Percentiles rank a stretch among this genome's conserved stretches.
Evolutionary conservation across 2,113 vertebrate genomes (phyloP).

Genomic region (Phaetusa simplex): DNA sequence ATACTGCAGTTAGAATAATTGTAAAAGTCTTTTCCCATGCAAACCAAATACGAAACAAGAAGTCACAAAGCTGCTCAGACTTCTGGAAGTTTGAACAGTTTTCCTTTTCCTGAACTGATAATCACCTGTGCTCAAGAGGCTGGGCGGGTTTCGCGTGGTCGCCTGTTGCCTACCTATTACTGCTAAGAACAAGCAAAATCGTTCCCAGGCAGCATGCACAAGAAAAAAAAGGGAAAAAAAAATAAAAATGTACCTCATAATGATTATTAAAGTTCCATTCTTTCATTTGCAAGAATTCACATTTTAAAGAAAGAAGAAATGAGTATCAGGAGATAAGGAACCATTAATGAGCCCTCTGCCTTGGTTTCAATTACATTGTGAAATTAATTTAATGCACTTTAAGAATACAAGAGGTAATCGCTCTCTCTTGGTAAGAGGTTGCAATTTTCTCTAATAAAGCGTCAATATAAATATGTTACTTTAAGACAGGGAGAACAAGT

Average conservation of each 20-base stretch:
- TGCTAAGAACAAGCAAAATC: conserved; percentile 93
- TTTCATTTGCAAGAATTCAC: conserved; percentile 72
- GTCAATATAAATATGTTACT: conserved; percentile 50
- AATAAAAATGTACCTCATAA: conserved; percentile 69
- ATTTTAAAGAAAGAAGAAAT: conserved; percentile 53
- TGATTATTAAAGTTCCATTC: conserved; percentile 64
- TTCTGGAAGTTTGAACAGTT: not conserved
- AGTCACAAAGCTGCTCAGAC: not conserved
- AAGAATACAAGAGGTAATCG: conserved; percentile 35
- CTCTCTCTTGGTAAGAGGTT: conserved; percentile 22
- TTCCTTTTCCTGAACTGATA: conserved; percentile 78
- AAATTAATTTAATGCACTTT: conserved; percentile 67
- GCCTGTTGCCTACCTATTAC: conserved; percentile 94
- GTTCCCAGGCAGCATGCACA: conserved; percentile 93
- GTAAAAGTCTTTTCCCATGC: not conserved
- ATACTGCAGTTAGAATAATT: accelerated
- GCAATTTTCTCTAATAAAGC: conserved; percentile 51
- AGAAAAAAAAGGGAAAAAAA: conserved; percentile 74
- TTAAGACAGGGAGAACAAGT: not conserved
- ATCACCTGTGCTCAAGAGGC: conserved; percentile 98
- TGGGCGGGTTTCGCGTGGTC: conserved; percentile 91
- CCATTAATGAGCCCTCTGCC: conserved; percentile 65
- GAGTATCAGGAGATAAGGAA: conserved; percentile 58
- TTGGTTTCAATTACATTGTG: conserved; percentile 58
- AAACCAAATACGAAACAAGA: not conserved